Evolutionary conservation across 2,888 invertebrate species (phyloP).

Genomic region (Scaptomyza reducta): DNA sequence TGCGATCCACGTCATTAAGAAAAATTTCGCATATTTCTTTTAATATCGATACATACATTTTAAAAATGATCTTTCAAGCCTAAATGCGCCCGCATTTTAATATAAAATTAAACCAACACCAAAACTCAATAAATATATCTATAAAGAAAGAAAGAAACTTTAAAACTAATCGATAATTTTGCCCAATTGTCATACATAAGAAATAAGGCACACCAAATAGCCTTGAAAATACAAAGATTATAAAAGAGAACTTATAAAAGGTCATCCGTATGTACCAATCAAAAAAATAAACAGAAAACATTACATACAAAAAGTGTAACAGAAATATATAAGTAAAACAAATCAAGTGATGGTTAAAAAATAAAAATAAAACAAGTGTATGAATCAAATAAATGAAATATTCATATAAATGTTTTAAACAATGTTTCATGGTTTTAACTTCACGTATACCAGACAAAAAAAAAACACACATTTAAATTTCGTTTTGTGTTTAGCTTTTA

Average conservation of each 20-base stretch:
- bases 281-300: conserved; percentile 24
- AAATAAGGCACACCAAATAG: conserved; percentile 74
- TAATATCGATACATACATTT: conserved; percentile 27
- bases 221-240: conserved; percentile 64
- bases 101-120: conserved; percentile 19
- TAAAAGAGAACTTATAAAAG: conserved; percentile 48
- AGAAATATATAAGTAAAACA: conserved; percentile 53
- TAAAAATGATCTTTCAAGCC: conserved; percentile 47
- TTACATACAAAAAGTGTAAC: conserved; percentile 49
- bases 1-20: conserved; percentile 10
- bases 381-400: conserved; percentile 77
- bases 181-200: conserved; percentile 58
- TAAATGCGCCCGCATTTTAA: conserved; percentile 50
- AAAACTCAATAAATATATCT: conserved; percentile 43
- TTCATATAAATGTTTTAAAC: conserved; percentile 77
- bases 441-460: background rate
- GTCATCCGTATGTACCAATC: conserved; percentile 45
- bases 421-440: conserved; percentile 13
- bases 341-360: conserved; percentile 64
- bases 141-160: conserved; percentile 21
- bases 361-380: conserved; percentile 63
- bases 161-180: conserved; percentile 55
- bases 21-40: conserved; percentile 37
- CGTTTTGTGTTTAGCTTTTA: conserved; percentile 60
- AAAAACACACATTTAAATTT: conserved; percentile 1